Evolutionary conservation across 1,140 invertebrate species (phyloP), one percentile per base, ranked within the genome.

Genomic region (Drosophila arizonae): DNA sequence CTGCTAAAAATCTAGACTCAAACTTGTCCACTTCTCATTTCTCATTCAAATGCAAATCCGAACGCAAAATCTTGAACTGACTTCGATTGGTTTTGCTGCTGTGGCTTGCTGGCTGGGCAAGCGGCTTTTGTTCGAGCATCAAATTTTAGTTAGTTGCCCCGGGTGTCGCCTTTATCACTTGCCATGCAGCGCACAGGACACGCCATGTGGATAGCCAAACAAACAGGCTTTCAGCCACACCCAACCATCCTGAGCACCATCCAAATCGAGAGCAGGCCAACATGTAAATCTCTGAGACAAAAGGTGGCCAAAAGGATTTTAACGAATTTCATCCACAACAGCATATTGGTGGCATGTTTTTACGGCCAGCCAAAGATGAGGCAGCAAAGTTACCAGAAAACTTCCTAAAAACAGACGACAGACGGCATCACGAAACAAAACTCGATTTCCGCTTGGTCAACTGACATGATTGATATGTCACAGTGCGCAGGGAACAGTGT

Each of bases 401-500:
- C 45, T 48, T 70, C 50, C 63, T 26, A 68, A 46, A 45, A 8
- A 21, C 30, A 3, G 30, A 6, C 33, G 33, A 33, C 33, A 33
- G 33, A 2, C 28, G 15, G 1, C 28, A 17, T 15, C 15, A 11
- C 68, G 65, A 75, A 77, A 58, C 58, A 65, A 72, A 78, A 87
- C 72, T 79, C 79, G 76, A 87, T 88, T 87, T 87, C 82, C 84
- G 82, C 85, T 84, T 73, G 82, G 79, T 77, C 84, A 84, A 87
- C 76, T 87, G 76, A 77, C 82, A 87, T 87, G 82, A 87, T 87
- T 87, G 82, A 87, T 87, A 82, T 62, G 55, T 58, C 28, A 39
- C 36, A 33, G 36, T 56, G 56, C 30, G 33, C 13, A 43, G 17
- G 6, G 8, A 10, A 0, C 33, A 33, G 33, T 9, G 33, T 9